Conservation (phyloP, 2,113 vertebrate genomes). For the Rhabdornis inornatus region DNA sequence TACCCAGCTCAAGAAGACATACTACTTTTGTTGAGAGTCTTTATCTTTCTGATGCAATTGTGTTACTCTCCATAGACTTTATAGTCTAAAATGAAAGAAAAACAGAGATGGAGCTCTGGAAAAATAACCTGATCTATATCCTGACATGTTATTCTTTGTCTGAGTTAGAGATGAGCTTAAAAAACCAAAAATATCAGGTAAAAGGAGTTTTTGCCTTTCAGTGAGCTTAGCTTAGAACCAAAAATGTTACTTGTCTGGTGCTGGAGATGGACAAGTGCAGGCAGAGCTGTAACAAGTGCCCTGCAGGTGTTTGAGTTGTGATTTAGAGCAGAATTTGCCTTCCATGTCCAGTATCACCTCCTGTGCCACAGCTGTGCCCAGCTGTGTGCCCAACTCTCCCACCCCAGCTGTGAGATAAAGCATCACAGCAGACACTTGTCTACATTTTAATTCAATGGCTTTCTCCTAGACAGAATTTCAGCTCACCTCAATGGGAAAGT, state of each 20-base stretch:
- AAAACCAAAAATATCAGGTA: background rate
- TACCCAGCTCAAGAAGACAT: background rate
- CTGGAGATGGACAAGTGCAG: background rate
- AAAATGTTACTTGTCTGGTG: rapidly evolving
- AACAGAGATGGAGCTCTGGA: background rate
- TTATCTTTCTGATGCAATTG: background rate
- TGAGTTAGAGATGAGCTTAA: background rate
- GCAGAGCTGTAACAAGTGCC: background rate
- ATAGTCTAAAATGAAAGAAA: background rate
- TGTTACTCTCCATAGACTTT: background rate
- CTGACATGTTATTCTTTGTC: background rate
- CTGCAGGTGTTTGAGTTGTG: constrained; percentile 11
- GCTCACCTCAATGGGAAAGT: background rate
- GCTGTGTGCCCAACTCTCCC: background rate
- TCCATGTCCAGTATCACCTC: background rate
- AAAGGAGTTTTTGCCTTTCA: background rate
- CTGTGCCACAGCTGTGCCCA: background rate
- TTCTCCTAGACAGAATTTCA: background rate
- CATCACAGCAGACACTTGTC: background rate
- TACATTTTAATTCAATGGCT: background rate
- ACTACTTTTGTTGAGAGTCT: background rate
- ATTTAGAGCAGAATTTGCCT: background rate
- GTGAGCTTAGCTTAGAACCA: background rate
- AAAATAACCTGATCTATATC: background rate
- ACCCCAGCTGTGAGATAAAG: background rate